These are phyloP conservation scores for Arothron firmamentum DNA, from an alignment of 2,113 vertebrate genomes.

Conservation along the genomic window DNA sequence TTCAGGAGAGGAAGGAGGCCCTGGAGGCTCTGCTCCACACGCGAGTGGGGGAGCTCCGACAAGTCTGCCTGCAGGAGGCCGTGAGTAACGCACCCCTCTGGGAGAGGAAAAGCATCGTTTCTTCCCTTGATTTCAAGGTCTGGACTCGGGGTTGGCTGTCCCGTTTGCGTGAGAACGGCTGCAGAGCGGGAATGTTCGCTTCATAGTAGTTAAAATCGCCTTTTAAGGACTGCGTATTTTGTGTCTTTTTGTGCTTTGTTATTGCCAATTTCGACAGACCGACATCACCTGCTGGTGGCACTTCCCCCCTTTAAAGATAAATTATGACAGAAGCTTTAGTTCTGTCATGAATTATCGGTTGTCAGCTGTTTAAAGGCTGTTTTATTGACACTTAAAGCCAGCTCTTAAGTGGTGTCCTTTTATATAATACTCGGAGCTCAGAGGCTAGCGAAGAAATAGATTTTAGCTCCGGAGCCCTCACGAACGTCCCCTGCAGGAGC, in stretches of 20 bases:
- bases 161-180: too few species aligned
- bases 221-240: not conserved
- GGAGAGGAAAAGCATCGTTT: too few species aligned
- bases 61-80: conserved; percentile 85
- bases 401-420: conserved; percentile 29
- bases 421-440: conserved; percentile 10
- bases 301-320: conserved; percentile 11
- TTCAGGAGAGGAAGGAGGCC: conserved; percentile 79
- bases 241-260: not conserved
- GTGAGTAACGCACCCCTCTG: conserved; percentile 64
- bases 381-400: conserved; percentile 18
- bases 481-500: conserved; percentile 75
- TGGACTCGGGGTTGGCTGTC: too few species aligned
- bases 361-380: not conserved
- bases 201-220: too few species aligned
- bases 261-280: not conserved
- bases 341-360: conserved; percentile 5
- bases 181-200: too few species aligned
- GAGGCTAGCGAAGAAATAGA: conserved; percentile 7
- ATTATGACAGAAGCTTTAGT: conserved; percentile 6
- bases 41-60: conserved; percentile 82
- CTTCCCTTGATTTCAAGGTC: too few species aligned
- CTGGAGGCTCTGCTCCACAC: conserved; percentile 81
- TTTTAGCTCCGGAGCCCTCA: conserved; percentile 32
- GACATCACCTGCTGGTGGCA: not conserved